Percentiles rank a stretch among this genome's conserved stretches.
Evolutionary conservation across 1,140 invertebrate species (phyloP).

Genomic region (Magallana ariakensis): DNA sequence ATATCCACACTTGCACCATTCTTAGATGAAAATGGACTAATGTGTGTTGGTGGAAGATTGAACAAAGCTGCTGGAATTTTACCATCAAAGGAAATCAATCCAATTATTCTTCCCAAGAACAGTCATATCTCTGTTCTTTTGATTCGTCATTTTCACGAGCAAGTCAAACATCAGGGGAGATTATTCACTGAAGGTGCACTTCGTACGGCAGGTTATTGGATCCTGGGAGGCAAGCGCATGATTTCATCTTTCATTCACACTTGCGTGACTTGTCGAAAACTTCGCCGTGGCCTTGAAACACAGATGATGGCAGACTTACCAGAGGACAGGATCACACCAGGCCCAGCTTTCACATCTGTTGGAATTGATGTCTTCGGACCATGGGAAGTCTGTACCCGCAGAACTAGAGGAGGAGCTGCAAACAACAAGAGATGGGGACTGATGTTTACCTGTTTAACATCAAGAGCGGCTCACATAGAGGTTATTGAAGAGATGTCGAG

Average conservation of each 20-base stretch:
- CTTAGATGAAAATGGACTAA: slow-evolving; percentile 26
- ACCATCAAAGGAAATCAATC: slow-evolving; percentile 34
- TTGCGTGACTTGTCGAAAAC: slow-evolving; percentile 41
- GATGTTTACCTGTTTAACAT: too few relatives aligned
- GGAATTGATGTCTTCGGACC: slow-evolving; percentile 15
- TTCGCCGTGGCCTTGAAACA: neutral
- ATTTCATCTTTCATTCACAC: slow-evolving; percentile 46
- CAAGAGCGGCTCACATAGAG: too few relatives aligned
- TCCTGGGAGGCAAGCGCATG: slow-evolving; percentile 34
- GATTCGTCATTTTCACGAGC: slow-evolving; percentile 37
- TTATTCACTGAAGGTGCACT: slow-evolving; percentile 24
- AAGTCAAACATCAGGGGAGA: slow-evolving; percentile 44
- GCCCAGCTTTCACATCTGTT: neutral
- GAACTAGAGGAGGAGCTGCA: too few relatives aligned
- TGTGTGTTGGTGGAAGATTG: slow-evolving; percentile 42
- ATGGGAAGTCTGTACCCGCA: too few relatives aligned
- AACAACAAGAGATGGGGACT: too few relatives aligned
- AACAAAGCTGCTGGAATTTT: slow-evolving; percentile 3
- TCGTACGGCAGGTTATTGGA: slow-evolving; percentile 33
- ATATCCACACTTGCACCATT: slow-evolving; percentile 31
- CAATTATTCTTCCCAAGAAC: slow-evolving; percentile 43
- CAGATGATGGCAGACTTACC: slow-evolving; percentile 15
- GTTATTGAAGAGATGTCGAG: too few relatives aligned
- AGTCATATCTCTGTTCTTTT: slow-evolving; percentile 30
- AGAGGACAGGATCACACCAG: neutral